These are phyloP conservation scores for Tiliacea citrago DNA, from an alignment of 2,888 invertebrate species.

Conservation along the genomic window DNA sequence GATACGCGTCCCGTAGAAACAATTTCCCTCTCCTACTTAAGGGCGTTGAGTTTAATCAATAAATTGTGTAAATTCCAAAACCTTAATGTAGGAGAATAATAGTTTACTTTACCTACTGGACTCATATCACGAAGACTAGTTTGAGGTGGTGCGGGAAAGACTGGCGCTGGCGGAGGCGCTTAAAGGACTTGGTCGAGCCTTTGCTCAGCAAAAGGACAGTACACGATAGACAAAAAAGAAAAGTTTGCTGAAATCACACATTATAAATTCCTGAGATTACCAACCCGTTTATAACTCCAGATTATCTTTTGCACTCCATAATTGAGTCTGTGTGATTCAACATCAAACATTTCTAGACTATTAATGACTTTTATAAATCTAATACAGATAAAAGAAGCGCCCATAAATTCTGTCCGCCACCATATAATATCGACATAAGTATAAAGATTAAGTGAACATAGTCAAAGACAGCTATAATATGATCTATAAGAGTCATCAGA, in stretches of 20 bases:
- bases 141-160: too few relatives aligned
- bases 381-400: background rate
- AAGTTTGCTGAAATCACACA: background rate
- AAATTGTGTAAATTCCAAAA: too few relatives aligned
- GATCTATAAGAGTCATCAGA: constrained; percentile 69
- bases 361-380: constrained; percentile 19
- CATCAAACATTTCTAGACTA: background rate
- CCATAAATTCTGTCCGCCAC: constrained; percentile 52
- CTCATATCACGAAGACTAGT: too few relatives aligned
- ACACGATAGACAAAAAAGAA: too few relatives aligned
- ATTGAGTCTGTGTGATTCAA: background rate
- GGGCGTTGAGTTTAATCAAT: too few relatives aligned
- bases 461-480: constrained; percentile 71
- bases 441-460: constrained; percentile 65
- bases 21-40: background rate
- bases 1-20: background rate
- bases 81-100: too few relatives aligned
- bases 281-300: background rate
- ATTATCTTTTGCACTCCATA: background rate
- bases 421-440: constrained; percentile 57
- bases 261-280: background rate
- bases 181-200: too few relatives aligned
- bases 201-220: too few relatives aligned
- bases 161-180: too few relatives aligned
- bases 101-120: too few relatives aligned